Evolutionary conservation across 53 echinoderm and acorn worm species (phyloP), one percentile per base, ranked within the genome.

Genomic region (Echinarachnius parma): DNA sequence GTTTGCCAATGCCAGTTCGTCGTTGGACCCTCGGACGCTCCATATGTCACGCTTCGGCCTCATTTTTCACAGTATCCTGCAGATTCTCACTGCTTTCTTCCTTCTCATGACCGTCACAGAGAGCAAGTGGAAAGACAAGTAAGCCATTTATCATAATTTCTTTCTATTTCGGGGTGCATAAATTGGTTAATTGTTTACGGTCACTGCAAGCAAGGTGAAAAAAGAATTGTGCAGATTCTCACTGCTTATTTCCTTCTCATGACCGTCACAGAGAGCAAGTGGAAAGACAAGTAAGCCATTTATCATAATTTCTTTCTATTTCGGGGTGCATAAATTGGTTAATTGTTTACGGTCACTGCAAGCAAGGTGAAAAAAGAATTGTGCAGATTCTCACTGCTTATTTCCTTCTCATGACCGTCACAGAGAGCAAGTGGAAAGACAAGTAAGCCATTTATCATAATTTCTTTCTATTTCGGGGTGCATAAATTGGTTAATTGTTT

Each of bases 91-190:
- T 20, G 98, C 88, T 1, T 79, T 92, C 67, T 92, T 98, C 71
- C 66, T 98, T 16, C 88, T 98, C 87, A 65, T 98, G 72, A 98
- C 82, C 26, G 98, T 91, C 2, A 92, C 86, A 1, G 83, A 85
- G 64, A 77, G 91, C 19, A 84, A 91, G 48, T 88, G 91, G 91
- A 85, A 72, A 47, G 90, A 91, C 60, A 80, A 80, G 98, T 98
- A 31, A 44, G 86, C 60, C 4, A 24, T 2, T 39, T 39, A 13
- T 39, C 39, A 39, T 39, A 39, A 9, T 39, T 39, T 39, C 39
- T 13, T 39, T 13, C 39, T 39, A 39, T n/a, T n/a, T n/a, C n/a
- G n/a, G n/a, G n/a, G n/a, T n/a, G n/a, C n/a, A n/a, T n/a, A n/a
- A n/a, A n/a, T n/a, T n/a, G n/a, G n/a, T n/a, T n/a, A n/a, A n/a